These are phyloP conservation scores for Cosmorhoe ocellata DNA, from an alignment of 2,888 invertebrate species.

Conservation along the genomic window DNA sequence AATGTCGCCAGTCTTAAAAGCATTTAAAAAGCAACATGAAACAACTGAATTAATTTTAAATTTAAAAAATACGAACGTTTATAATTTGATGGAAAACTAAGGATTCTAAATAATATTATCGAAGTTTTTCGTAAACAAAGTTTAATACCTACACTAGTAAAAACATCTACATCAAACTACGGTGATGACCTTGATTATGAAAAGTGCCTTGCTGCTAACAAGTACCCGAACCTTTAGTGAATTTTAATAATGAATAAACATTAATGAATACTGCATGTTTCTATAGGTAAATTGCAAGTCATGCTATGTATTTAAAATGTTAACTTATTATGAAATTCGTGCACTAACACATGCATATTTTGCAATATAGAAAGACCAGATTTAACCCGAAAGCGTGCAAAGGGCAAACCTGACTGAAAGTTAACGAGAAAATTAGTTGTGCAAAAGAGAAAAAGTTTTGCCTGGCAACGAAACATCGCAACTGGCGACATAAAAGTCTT, in stretches of 20 bases:
- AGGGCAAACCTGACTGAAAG: not conserved
- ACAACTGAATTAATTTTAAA: slow-evolving; percentile 28
- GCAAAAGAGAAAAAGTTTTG: slow-evolving; percentile 12
- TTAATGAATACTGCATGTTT: too few species aligned
- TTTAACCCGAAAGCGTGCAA: slow-evolving; percentile 1
- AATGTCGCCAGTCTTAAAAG: slow-evolving; percentile 55
- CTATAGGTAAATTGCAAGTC: not conserved
- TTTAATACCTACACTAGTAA: too few species aligned
- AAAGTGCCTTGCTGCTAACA: too few species aligned
- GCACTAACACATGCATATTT: slow-evolving; percentile 10
- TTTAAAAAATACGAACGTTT: not conserved
- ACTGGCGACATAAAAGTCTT: slow-evolving; percentile 36
- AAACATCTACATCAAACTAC: too few species aligned
- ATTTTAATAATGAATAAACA: too few species aligned
- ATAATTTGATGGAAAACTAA: too few species aligned
- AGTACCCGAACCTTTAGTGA: too few species aligned
- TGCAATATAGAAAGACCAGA: not conserved
- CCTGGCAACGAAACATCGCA: slow-evolving; percentile 25
- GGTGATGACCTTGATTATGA: too few species aligned
- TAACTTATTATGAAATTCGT: not conserved
- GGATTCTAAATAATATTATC: too few species aligned
- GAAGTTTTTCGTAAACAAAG: too few species aligned
- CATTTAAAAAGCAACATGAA: slow-evolving; percentile 50
- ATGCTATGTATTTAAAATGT: not conserved
- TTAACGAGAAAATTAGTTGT: slow-evolving; percentile 2